Evolutionary conservation across 2,888 invertebrate genomes (phyloP).

Genomic region (Parnassius mnemosyne): DNA sequence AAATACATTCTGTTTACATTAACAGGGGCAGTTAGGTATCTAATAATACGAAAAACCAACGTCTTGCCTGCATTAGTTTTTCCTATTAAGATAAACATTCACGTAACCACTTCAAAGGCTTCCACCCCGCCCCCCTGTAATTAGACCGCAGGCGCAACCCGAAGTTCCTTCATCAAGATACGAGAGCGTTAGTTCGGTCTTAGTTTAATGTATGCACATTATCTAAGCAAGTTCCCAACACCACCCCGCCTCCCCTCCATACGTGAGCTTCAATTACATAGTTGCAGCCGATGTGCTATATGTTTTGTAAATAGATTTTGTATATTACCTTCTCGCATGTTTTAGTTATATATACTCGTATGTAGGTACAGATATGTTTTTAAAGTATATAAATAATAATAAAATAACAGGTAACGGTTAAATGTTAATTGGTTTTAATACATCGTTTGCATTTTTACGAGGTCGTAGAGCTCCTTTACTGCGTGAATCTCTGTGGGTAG

Average conservation of each 20-base stretch:
- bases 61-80: constrained; percentile 31
- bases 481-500: too few species aligned
- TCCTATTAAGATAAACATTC: constrained; percentile 41
- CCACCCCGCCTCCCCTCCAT: constrained; percentile 43
- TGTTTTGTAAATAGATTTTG: constrained; percentile 22
- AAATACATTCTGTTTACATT: neutral
- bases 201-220: constrained; percentile 81
- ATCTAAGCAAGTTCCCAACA: constrained; percentile 74
- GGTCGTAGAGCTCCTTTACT: too few species aligned
- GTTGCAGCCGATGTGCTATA: constrained; percentile 23
- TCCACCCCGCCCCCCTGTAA: constrained; percentile 54
- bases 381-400: too few species aligned
- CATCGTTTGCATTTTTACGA: neutral
- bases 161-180: constrained; percentile 77
- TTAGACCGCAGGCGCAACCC: constrained; percentile 63
- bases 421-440: neutral
- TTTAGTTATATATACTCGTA: too few species aligned
- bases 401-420: too few species aligned
- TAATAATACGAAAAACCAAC: neutral
- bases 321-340: constrained; percentile 2
- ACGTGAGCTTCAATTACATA: constrained; percentile 51
- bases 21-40: neutral
- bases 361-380: too few species aligned
- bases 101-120: constrained; percentile 39
- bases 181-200: constrained; percentile 73